A percentile compares a stretch with the other conserved stretches of the same genome.
phyloP scores from a whole-genome alignment of 2,797 vertebrate genomes.

The Triplophysa bombifrons region DNA sequence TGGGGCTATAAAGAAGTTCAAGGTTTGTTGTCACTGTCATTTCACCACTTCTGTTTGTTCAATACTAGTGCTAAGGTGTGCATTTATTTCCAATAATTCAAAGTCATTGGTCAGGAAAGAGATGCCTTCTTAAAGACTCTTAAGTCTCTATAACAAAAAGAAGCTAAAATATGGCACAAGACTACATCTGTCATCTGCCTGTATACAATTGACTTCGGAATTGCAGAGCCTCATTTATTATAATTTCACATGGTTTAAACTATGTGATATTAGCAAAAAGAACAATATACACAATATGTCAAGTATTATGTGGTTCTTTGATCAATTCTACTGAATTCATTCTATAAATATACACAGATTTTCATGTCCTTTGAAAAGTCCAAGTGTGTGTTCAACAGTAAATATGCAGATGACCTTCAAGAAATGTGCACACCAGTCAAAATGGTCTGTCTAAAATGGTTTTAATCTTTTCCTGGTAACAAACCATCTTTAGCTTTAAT shows the following conservation, averaged over 20 bases:
- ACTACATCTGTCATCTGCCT: neutral
- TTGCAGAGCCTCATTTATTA: neutral
- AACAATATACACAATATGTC: neutral
- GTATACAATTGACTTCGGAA: too few relatives aligned
- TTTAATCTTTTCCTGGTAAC: slow-evolving; percentile 10
- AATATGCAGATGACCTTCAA: slow-evolving; percentile 8
- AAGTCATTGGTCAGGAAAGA: neutral
- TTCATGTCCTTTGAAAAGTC: neutral
- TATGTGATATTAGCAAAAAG: neutral
- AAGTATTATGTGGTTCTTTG: neutral
- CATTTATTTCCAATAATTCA: neutral
- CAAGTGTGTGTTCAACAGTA: slow-evolving; percentile 12
- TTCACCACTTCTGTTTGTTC: neutral
- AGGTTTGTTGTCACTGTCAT: too few relatives aligned
- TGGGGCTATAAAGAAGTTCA: too few relatives aligned
- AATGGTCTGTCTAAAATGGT: neutral
- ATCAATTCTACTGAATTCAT: neutral
- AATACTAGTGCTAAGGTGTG: neutral
- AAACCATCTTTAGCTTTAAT: slow-evolving; percentile 10
- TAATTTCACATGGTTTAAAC: neutral
- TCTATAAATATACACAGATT: neutral
- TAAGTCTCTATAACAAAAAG: too few relatives aligned
- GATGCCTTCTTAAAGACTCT: too few relatives aligned
- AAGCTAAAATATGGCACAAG: neutral
- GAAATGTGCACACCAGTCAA: neutral